A percentile compares a stretch with the other conserved stretches of the same genome.
Evolutionary conservation across 2,797 vertebrate species (phyloP).

Genomic region (Salmo trutta): DNA sequence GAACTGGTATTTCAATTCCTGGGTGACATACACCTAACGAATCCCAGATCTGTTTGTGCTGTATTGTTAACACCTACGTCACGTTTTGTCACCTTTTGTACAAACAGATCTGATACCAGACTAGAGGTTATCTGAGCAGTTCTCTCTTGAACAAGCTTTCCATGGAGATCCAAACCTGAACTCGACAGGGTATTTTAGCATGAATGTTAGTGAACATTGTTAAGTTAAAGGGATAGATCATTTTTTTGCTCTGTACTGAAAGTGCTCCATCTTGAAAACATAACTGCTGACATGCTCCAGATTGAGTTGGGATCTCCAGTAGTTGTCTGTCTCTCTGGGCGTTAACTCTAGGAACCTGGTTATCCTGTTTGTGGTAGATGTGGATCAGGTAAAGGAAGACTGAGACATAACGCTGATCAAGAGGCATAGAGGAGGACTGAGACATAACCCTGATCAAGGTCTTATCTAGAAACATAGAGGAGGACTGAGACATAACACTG

Average conservation of each 20-base stretch:
- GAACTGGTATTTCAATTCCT: slow-evolving; percentile 63
- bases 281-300: not conserved
- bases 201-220: not conserved
- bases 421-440: not conserved
- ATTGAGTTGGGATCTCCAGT: not conserved
- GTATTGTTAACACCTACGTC: not conserved
- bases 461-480: not conserved
- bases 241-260: too few relatives aligned
- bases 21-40: slow-evolving; percentile 29
- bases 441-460: not conserved
- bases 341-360: not conserved
- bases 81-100: not conserved
- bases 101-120: too few relatives aligned
- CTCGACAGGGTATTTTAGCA: not conserved
- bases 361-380: not conserved
- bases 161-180: not conserved
- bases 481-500: not conserved
- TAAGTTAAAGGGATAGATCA: not conserved
- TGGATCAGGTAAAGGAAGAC: not conserved
- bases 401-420: not conserved
- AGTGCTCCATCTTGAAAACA: not conserved
- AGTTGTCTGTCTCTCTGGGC: not conserved
- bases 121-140: too few relatives aligned
- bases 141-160: too few relatives aligned
- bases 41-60: not conserved